phyloP scores from a whole-genome alignment of 2,888 invertebrate genomes.

The Holacanthella duospinosa region DNA sequence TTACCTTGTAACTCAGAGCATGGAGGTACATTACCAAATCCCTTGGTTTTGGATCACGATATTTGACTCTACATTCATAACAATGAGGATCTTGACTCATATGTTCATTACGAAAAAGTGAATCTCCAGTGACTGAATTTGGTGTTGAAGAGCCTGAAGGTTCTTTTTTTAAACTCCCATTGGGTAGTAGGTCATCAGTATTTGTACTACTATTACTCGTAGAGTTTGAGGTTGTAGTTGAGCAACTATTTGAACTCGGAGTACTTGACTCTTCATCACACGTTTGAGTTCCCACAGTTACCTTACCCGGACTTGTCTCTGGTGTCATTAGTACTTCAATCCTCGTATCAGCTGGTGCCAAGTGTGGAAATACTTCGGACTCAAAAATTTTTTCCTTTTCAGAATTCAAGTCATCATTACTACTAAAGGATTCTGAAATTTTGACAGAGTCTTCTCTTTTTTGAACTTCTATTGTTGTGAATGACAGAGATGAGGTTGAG shows the following conservation, averaged over 20 bases:
- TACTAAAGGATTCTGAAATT: not conserved
- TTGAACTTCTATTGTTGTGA: conserved; percentile 4
- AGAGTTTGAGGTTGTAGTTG: conserved; percentile 7
- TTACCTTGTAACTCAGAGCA: conserved; percentile 81
- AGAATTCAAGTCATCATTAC: not conserved
- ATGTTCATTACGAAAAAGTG: conserved; percentile 55
- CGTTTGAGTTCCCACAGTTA: conserved; percentile 77
- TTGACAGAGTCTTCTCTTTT: not conserved
- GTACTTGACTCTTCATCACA: conserved; percentile 58
- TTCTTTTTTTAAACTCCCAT: no score
- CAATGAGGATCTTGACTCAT: conserved; percentile 75
- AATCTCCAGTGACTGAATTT: conserved; percentile 11
- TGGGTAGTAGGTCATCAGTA: not conserved
- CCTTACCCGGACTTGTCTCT: conserved; percentile 44
- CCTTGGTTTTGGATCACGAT: conserved; percentile 79
- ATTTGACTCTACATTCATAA: conserved; percentile 83
- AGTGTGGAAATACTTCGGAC: not conserved
- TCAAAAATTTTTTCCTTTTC: not conserved
- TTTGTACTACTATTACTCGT: conserved; percentile 5
- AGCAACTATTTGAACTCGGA: conserved; percentile 14
- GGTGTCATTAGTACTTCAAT: not conserved
- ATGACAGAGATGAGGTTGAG: no score
- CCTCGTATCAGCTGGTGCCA: no score
- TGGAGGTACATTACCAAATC: conserved; percentile 93
- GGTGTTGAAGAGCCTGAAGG: not conserved